Base-by-base conservation (phyloP, 1,140 invertebrate genomes). In the Acromyrmex charruanus region DNA sequence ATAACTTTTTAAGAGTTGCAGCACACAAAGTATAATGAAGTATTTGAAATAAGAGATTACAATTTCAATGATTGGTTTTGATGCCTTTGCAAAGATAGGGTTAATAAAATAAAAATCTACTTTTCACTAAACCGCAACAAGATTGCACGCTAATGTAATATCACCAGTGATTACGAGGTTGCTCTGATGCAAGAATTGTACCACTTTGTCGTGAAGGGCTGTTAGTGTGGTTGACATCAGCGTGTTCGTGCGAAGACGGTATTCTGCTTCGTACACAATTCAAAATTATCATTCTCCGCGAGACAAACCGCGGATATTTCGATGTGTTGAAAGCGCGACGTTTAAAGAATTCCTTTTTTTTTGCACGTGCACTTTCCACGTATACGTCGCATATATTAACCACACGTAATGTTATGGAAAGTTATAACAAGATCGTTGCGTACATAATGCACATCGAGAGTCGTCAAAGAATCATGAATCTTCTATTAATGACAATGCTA, bases 401-500 rank as follows among this genome's bases (percentile, higher is more conserved):
- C 69, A n/a, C 69, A 61, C 55, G 2, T 51, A 49, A 75, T 75
- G 44, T 74, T n/a, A 58, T 75, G 28, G 25, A 84, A 74, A 81
- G 49, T 16, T 21, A 31, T 59, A 84, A 84, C 55, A 25, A 61
- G 69, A 75, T 84, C 69, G 69, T 84, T 49, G 28, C 21, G 14
- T 25, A 81, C 51, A 35, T 82, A 82, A 77, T 2, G 77, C 7
- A 51, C 25, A 55, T 16, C 35, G 25, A 79, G 18, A 66, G 12
- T n/a, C 59, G 66, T 79, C 39, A 79, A 66, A 66, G 77, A 31
- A 65, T 65, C 44, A 4, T 79, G 39, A 79, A 79, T 79, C 77
- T 79, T 66, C 4, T 18, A 10, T 28, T 68, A 66, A 66, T 35
- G 39, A 16, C 18, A 21, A 18, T 25, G 18, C 12, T 39, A 31